Conservation (phyloP, 2,888 invertebrate genomes). For the Sarcophaga subvicina region DNA sequence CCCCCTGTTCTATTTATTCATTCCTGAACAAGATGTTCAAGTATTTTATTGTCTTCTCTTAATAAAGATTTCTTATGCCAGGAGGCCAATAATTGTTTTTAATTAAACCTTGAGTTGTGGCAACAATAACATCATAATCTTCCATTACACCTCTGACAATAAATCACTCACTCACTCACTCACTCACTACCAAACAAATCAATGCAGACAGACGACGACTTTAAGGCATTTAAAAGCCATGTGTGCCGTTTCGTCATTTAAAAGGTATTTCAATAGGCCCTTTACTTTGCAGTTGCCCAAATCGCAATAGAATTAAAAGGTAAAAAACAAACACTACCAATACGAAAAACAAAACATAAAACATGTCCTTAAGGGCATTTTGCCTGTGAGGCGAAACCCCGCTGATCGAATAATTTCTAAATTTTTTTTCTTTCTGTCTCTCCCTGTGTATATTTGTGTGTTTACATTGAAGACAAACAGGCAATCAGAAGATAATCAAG, state of each 20-base stretch:
- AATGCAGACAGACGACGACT: neutral
- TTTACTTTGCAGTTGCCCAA: neutral
- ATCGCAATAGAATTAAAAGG: neutral
- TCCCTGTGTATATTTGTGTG: neutral
- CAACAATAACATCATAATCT: conserved; percentile 33
- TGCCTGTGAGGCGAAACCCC: conserved; percentile 78
- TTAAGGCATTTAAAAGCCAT: neutral
- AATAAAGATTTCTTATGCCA: conserved; percentile 46
- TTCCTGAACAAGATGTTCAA: too few species aligned
- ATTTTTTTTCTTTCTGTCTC: neutral
- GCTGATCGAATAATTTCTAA: conserved; percentile 79
- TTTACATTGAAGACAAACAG: conserved; percentile 72
- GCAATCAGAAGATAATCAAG: conserved; percentile 69
- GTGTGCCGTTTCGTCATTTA: neutral
- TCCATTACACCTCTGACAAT: neutral
- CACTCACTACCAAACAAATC: neutral
- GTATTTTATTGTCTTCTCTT: neutral
- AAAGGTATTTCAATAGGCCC: conserved; percentile 38
- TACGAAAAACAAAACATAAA: conserved; percentile 25
- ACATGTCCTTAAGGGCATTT: conserved; percentile 62
- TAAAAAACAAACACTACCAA: conserved; percentile 20
- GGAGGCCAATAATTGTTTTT: conserved; percentile 43
- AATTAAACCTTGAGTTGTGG: conserved; percentile 3
- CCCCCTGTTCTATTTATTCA: too few species aligned
- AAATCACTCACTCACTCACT: neutral